These are phyloP conservation scores for Gavia stellata DNA, from an alignment of 2,113 vertebrate genomes.

Conservation along the genomic window DNA sequence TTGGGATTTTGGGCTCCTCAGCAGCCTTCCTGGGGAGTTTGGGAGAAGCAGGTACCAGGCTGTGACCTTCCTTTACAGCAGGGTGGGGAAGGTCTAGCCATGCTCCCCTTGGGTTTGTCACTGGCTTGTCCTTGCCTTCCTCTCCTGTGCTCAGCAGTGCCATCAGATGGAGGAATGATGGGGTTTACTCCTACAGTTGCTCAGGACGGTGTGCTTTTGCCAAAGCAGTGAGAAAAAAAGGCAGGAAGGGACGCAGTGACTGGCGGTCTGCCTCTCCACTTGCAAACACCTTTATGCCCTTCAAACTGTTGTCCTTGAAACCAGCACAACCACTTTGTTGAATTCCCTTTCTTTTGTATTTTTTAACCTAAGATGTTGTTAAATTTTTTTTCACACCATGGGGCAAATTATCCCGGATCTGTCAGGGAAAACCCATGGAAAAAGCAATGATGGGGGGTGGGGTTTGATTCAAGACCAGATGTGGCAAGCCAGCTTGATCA, in stretches of 20 bases:
- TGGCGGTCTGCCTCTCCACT: neutral
- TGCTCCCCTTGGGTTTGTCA: neutral
- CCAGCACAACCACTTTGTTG: neutral
- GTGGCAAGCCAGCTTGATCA: neutral
- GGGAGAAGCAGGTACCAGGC: neutral
- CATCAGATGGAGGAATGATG: neutral
- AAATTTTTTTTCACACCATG: rapidly evolving
- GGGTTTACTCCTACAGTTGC: neutral
- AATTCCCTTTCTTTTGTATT: neutral
- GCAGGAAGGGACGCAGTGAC: neutral
- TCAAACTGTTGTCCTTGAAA: neutral
- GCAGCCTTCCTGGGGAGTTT: neutral
- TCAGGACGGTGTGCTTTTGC: neutral
- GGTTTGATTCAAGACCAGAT: neutral
- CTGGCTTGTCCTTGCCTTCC: neutral
- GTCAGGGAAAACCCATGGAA: neutral
- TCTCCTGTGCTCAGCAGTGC: neutral
- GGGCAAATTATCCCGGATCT: neutral
- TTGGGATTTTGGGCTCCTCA: neutral
- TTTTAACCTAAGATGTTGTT: neutral
- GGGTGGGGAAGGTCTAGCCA: neutral
- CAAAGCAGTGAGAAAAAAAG: neutral
- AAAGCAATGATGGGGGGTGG: neutral
- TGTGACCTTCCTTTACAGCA: neutral
- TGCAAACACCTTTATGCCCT: neutral